A percentile compares a stretch with the other conserved stretches of the same genome.
Conservation (phyloP, 2,113 vertebrate species). For the Ictidomys tridecemlineatus region DNA sequence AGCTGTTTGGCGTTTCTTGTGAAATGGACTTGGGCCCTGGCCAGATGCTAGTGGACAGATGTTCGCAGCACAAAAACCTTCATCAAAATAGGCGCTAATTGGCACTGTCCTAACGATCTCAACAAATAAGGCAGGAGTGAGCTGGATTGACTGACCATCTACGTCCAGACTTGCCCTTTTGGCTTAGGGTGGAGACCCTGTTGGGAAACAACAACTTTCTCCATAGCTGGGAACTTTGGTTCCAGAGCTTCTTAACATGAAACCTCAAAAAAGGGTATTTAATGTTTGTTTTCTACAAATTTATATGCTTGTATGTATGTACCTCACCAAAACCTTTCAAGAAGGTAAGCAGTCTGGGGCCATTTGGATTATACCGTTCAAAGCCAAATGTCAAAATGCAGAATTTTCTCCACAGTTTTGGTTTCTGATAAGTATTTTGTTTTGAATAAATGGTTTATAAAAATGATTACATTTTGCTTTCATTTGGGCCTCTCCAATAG, state of each 20-base stretch:
- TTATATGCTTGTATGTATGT: background rate
- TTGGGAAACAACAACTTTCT: background rate
- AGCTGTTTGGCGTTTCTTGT: slow-evolving; percentile 74
- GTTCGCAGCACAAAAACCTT: slow-evolving; percentile 67
- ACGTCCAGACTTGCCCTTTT: background rate
- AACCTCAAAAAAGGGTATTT: background rate
- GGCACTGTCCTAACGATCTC: slow-evolving; percentile 28
- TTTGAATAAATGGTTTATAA: slow-evolving; percentile 78
- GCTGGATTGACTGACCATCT: background rate
- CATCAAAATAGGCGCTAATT: slow-evolving; percentile 55
- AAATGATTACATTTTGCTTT: slow-evolving; percentile 79
- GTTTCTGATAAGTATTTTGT: slow-evolving; percentile 72
- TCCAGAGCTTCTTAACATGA: background rate
- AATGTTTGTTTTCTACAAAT: background rate
- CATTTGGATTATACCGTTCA: background rate
- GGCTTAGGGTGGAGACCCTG: background rate
- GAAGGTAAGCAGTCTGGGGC: background rate
- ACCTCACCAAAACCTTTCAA: background rate
- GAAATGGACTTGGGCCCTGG: slow-evolving; percentile 74
- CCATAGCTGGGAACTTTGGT: background rate
- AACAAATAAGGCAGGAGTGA: slow-evolving; percentile 4
- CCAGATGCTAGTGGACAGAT: slow-evolving; percentile 77
- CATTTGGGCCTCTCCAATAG: slow-evolving; percentile 60
- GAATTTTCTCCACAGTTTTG: slow-evolving; percentile 57
- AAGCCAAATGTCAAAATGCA: slow-evolving; percentile 10